These are phyloP conservation scores for Drosophila ambigua DNA, from an alignment of 1,140 invertebrate genomes.

Conservation along the genomic window DNA sequence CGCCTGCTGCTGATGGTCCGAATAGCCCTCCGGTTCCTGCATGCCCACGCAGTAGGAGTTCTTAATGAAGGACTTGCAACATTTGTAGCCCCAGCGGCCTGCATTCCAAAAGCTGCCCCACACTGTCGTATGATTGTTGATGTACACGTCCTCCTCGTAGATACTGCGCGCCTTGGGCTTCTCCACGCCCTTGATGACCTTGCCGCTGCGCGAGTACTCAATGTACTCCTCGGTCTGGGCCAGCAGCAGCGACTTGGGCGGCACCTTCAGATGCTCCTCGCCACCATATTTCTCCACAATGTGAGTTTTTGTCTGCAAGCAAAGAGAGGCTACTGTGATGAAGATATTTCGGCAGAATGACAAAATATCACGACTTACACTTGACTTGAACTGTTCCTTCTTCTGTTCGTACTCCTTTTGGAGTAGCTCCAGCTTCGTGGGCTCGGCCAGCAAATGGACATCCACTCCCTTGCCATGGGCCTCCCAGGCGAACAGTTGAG, in stretches of 20 bases:
- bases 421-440: constrained; percentile 97
- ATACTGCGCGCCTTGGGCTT: constrained; percentile 91
- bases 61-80: constrained; percentile 97
- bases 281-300: constrained; percentile 87
- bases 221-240: constrained; percentile 98
- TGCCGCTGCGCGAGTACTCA: constrained; percentile 97
- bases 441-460: constrained; percentile 98
- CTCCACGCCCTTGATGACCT: constrained; percentile 93
- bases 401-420: constrained; percentile 95
- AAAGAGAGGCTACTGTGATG: background rate
- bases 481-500: constrained; percentile 99
- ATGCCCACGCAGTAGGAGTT: constrained; percentile 80
- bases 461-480: constrained; percentile 97
- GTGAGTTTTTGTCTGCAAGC: constrained; percentile 74
- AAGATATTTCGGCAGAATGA: background rate
- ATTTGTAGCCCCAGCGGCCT: constrained; percentile 97
- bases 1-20: constrained; percentile 66
- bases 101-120: constrained; percentile 98
- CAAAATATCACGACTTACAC: constrained; percentile 45
- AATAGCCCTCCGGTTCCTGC: constrained; percentile 82
- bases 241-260: constrained; percentile 93
- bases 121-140: constrained; percentile 96
- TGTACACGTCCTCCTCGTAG: constrained; percentile 97
- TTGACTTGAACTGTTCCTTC: constrained; percentile 93
- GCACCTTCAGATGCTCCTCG: constrained; percentile 94